Conservation (phyloP, 2,113 vertebrate genomes). For the Psittacula cyanocephala region DNA sequence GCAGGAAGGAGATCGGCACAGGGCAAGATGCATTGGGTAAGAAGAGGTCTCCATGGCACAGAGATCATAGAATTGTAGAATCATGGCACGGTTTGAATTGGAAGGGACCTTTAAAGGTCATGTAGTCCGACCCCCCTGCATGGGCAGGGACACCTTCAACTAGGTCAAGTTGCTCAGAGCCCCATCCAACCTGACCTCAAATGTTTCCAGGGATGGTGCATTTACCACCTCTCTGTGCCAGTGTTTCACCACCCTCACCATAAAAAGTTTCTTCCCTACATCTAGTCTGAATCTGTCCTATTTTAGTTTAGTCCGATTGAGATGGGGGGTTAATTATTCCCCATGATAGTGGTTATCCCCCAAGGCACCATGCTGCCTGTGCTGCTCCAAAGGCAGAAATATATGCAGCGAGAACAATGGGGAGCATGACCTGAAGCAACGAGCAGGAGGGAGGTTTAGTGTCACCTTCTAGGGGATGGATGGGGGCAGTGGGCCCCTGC, state of each 20-base stretch:
- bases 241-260: accelerated
- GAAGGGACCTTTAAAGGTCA: neutral
- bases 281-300: accelerated
- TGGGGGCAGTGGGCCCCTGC: accelerated
- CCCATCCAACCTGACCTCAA: accelerated
- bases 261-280: accelerated
- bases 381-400: neutral
- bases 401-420: neutral
- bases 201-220: neutral
- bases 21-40: accelerated
- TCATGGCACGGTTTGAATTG: neutral
- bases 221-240: neutral
- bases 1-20: neutral
- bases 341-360: neutral
- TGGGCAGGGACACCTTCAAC: neutral
- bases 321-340: neutral
- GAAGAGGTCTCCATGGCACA: neutral
- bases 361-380: neutral
- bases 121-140: neutral
- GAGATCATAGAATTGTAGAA: neutral
- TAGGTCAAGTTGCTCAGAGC: accelerated
- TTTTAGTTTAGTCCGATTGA: neutral
- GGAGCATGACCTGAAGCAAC: accelerated
- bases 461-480: neutral
- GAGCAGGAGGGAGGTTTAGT: accelerated